Conservation (phyloP, 1,140 invertebrate species). For the Euura lappo region DNA sequence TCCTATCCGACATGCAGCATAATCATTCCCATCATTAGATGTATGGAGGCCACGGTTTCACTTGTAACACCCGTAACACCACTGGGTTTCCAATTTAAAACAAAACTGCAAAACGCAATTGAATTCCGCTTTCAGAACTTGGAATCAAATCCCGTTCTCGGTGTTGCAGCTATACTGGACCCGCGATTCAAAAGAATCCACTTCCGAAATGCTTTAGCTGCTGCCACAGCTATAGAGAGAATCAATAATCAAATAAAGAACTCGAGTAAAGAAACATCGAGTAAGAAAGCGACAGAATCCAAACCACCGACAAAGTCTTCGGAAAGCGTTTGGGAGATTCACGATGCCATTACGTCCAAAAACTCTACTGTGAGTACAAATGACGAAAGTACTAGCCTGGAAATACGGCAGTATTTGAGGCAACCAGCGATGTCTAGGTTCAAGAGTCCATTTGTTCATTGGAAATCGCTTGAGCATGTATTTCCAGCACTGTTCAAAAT, state of each 20-base stretch:
- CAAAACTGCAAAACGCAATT: slow-evolving; percentile 29
- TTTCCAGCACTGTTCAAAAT: slow-evolving; percentile 27
- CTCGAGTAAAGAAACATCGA: neutral
- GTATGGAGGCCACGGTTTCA: slow-evolving; percentile 43
- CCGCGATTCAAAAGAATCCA: slow-evolving; percentile 36
- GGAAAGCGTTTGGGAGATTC: neutral
- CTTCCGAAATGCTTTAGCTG: slow-evolving; percentile 26
- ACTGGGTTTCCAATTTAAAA: slow-evolving; percentile 24
- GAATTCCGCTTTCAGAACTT: slow-evolving; percentile 36
- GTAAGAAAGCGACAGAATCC: neutral
- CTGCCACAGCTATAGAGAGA: slow-evolving; percentile 33
- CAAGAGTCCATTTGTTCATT: slow-evolving; percentile 23
- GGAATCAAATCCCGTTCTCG: slow-evolving; percentile 28
- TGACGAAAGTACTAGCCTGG: neutral
- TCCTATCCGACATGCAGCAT: slow-evolving; percentile 50
- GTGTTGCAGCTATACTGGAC: slow-evolving; percentile 29
- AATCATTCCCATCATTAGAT: slow-evolving; percentile 49
- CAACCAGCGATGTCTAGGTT: neutral
- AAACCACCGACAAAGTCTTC: neutral
- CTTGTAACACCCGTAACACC: slow-evolving; percentile 27
- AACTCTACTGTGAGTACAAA: neutral
- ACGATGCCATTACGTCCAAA: neutral
- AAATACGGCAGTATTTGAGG: slow-evolving; percentile 11
- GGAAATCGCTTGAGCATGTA: slow-evolving; percentile 26
- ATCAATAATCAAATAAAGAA: slow-evolving; percentile 25